These are phyloP conservation scores for Atta colombica DNA, from an alignment of 1,140 invertebrate species.

Conservation along the genomic window DNA sequence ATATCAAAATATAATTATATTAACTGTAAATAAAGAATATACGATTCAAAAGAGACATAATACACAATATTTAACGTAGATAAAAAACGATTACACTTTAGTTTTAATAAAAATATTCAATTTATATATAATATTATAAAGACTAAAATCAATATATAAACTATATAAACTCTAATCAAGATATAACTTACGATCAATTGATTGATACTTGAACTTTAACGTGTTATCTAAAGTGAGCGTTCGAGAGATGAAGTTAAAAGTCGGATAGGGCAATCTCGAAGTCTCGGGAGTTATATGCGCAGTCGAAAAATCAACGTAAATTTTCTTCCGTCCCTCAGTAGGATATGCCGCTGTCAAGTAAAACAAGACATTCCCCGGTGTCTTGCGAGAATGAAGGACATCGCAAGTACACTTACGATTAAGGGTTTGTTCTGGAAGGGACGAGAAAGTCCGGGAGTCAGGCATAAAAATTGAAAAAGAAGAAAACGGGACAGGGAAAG, in stretches of 20 bases:
- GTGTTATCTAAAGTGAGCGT: not conserved
- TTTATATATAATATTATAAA: not conserved
- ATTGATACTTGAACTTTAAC: conserved; percentile 19
- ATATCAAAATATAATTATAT: not conserved
- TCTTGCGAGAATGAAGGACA: conserved; percentile 40
- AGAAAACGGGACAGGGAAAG: conserved; percentile 14
- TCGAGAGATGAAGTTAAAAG: conserved; percentile 18
- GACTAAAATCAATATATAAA: not conserved
- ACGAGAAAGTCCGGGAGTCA: conserved; percentile 13
- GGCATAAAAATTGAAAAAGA: not conserved
- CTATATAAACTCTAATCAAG: not conserved
- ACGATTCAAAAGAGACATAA: not conserved
- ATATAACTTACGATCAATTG: not conserved
- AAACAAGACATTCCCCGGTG: conserved; percentile 49
- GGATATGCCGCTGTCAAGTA: conserved; percentile 63
- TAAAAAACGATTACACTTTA: not conserved
- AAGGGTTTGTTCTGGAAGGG: conserved; percentile 50
- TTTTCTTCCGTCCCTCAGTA: conserved; percentile 57
- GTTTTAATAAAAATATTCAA: conserved; percentile 14
- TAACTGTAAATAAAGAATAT: not conserved
- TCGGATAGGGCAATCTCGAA: conserved; percentile 55
- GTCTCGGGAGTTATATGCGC: conserved; percentile 12
- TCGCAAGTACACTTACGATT: conserved; percentile 42
- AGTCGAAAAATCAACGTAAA: conserved; percentile 72
- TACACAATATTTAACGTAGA: not conserved